These are phyloP conservation scores for Thunnus thynnus DNA, from an alignment of 2,113 vertebrate genomes.

Conservation along the genomic window DNA sequence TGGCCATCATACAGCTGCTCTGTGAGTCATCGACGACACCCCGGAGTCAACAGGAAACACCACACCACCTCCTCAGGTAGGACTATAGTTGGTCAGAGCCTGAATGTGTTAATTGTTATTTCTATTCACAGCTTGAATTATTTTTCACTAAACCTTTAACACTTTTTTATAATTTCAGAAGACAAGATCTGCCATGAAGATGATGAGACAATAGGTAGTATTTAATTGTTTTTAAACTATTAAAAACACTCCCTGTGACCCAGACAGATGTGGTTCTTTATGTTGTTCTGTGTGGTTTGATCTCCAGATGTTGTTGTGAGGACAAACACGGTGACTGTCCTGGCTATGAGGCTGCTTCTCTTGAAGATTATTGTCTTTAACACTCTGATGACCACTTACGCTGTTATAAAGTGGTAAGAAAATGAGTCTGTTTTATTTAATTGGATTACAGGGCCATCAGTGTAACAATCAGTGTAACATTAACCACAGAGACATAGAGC, in stretches of 20 bases:
- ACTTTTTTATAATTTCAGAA: constrained; percentile 50
- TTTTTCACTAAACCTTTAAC: not conserved
- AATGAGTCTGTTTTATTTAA: not conserved
- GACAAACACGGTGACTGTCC: constrained; percentile 68
- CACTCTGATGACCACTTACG: constrained; percentile 75
- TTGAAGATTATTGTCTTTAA: constrained; percentile 82
- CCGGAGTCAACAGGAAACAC: constrained; percentile 50
- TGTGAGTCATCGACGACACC: constrained; percentile 67
- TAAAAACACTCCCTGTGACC: not conserved
- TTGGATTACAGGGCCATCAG: not conserved
- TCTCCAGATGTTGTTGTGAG: constrained; percentile 62
- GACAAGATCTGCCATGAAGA: constrained; percentile 48
- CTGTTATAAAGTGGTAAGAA: constrained; percentile 82
- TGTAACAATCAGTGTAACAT: not conserved
- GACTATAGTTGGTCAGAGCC: not conserved
- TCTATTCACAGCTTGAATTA: not conserved
- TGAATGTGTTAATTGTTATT: not conserved
- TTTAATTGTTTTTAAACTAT: not conserved
- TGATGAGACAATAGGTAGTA: constrained; percentile 49
- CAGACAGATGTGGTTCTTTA: not conserved
- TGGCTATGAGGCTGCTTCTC: constrained; percentile 77
- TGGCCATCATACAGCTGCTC: constrained; percentile 83
- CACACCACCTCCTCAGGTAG: constrained; percentile 56
- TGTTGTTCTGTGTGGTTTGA: constrained; percentile 22
- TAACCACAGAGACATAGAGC: not conserved